Evolutionary conservation across 2,113 vertebrate species (phyloP).

Genomic region (Mellivora capensis): DNA sequence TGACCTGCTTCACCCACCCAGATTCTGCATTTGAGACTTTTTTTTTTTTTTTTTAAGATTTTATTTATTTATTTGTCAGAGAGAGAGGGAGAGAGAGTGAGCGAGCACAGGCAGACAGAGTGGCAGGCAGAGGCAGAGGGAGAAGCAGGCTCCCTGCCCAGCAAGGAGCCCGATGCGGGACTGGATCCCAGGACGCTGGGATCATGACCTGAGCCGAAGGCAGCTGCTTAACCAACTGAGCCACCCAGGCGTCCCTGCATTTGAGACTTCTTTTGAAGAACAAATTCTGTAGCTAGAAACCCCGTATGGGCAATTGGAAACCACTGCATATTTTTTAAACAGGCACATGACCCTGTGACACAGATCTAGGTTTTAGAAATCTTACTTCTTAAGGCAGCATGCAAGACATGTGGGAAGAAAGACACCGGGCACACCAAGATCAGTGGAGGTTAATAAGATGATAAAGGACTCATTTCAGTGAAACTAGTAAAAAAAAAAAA

Average conservation of each 20-base stretch:
- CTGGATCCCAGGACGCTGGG: too few relatives aligned
- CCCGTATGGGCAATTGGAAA: not conserved
- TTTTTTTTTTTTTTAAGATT: too few relatives aligned
- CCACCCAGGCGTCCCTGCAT: too few relatives aligned
- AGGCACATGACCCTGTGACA: not conserved
- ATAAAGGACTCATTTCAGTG: not conserved
- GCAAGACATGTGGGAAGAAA: not conserved
- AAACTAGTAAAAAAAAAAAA: conserved; percentile 42
- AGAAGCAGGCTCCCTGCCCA: too few relatives aligned
- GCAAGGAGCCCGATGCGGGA: too few relatives aligned
- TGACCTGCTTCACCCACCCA: not conserved
- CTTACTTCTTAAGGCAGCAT: not conserved
- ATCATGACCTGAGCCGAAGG: too few relatives aligned
- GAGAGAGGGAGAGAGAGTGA: too few relatives aligned
- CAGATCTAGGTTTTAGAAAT: not conserved
- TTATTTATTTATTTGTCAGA: too few relatives aligned
- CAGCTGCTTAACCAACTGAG: too few relatives aligned
- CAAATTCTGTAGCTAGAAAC: not conserved
- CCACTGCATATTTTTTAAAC: not conserved
- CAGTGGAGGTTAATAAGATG: not conserved
- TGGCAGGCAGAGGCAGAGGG: too few relatives aligned
- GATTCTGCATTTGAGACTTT: not conserved
- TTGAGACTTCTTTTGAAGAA: not conserved
- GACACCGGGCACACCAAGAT: not conserved
- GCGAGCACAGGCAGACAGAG: too few relatives aligned